Conservation (phyloP, 1,140 invertebrate genomes). For the Trachelipus rathkii region DNA sequence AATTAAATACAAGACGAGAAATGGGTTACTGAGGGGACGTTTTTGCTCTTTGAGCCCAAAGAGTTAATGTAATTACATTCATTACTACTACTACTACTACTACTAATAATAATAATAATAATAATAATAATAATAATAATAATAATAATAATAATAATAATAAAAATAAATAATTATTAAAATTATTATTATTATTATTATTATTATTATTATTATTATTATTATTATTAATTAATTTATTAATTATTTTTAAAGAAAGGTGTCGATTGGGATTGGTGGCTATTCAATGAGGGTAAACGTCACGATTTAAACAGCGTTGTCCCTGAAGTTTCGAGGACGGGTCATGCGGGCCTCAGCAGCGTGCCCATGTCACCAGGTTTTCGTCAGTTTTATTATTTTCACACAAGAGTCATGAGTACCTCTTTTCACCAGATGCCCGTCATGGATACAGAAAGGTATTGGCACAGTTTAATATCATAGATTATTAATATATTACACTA, state of each 20-base stretch:
- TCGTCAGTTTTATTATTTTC: conserved; percentile 31
- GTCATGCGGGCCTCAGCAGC: conserved; percentile 24
- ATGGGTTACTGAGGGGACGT: too few species aligned
- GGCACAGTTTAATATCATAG: neutral
- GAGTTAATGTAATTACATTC: too few species aligned
- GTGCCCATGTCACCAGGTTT: conserved; percentile 31
- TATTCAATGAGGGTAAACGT: conserved; percentile 24
- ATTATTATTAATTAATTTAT: neutral
- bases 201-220: too few species aligned
- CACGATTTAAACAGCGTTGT: conserved; percentile 22
- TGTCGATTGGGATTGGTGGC: conserved; percentile 38
- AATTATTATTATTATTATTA: too few species aligned
- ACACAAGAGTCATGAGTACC: conserved; percentile 18
- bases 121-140: too few species aligned
- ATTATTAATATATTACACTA: too few species aligned
- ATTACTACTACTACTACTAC: too few species aligned
- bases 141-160: too few species aligned
- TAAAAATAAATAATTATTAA: too few species aligned
- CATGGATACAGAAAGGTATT: neutral
- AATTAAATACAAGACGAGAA: too few species aligned
- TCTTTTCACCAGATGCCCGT: neutral
- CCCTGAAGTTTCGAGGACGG: conserved; percentile 34
- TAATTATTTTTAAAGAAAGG: neutral
- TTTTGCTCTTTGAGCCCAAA: too few species aligned
- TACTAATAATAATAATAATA: too few species aligned